These are phyloP conservation scores for Sander lucioperca DNA, from an alignment of 2,113 vertebrate genomes.

Conservation along the genomic window DNA sequence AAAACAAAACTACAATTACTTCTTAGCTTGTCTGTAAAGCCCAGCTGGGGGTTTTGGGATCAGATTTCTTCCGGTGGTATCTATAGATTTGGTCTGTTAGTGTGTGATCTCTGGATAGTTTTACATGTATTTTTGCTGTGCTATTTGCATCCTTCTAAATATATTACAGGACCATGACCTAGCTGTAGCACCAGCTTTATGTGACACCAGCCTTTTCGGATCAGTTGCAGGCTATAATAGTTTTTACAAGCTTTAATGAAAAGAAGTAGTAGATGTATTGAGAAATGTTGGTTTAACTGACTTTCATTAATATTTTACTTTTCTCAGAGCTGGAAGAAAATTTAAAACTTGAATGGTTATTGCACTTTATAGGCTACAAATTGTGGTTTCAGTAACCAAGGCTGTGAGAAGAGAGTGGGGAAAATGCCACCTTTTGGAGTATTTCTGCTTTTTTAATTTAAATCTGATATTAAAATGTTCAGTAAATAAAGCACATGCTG, in stretches of 20 bases:
- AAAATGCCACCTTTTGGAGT: not conserved
- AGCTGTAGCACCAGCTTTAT: conserved; percentile 13
- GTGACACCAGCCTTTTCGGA: conserved; percentile 41
- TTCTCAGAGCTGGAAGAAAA: not conserved
- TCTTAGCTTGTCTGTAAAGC: conserved; percentile 10
- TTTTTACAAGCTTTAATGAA: not conserved
- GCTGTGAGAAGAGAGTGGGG: not conserved
- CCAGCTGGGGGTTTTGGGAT: conserved; percentile 20
- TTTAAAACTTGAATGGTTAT: not conserved
- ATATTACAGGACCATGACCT: conserved; percentile 56
- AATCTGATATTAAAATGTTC: not conserved
- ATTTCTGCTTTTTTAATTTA: not conserved
- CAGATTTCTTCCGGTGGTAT: conserved; percentile 40
- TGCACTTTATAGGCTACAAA: not conserved
- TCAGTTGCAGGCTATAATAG: conserved; percentile 37
- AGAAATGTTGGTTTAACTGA: not conserved
- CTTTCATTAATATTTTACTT: not conserved
- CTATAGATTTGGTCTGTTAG: conserved; percentile 56
- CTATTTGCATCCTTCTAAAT: conserved; percentile 82
- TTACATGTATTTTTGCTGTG: conserved; percentile 65
- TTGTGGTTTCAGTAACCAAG: not conserved
- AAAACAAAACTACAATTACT: not conserved
- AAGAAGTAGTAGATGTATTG: conserved; percentile 4
- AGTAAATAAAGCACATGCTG: conserved; percentile 27
- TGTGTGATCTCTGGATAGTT: conserved; percentile 65